Conservation (phyloP, 2,113 vertebrate species). For the Spizaetus ornatus region DNA sequence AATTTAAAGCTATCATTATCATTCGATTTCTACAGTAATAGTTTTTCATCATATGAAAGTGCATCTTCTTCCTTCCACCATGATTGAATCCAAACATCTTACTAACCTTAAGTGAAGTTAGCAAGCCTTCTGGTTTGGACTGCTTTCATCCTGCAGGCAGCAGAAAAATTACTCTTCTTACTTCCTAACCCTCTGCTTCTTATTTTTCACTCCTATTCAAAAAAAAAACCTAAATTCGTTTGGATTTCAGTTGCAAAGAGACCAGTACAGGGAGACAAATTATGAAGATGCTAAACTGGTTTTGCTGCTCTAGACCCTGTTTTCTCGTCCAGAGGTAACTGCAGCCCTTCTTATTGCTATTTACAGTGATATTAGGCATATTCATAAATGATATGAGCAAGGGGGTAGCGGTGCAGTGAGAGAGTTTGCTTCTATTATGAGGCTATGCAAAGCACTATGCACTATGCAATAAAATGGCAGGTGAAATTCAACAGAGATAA, state of each 20-base stretch:
- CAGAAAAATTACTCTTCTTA: neutral
- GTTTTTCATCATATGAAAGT: neutral
- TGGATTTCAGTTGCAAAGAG: neutral
- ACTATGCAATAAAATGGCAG: neutral
- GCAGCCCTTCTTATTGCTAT: neutral
- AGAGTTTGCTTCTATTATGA: neutral
- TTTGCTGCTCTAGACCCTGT: neutral
- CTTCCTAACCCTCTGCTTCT: neutral
- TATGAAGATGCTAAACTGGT: neutral
- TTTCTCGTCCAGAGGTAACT: neutral
- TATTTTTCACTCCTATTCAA: neutral
- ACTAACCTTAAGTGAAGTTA: neutral
- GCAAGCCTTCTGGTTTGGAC: neutral
- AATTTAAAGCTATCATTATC: neutral
- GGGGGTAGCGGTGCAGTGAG: rapidly evolving
- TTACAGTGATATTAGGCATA: neutral
- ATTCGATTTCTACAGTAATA: neutral
- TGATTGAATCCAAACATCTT: neutral
- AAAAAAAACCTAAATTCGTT: neutral
- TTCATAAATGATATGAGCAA: neutral
- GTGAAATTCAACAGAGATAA: neutral
- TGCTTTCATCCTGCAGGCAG: neutral
- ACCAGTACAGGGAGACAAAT: neutral
- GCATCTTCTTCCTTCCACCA: neutral
- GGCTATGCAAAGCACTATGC: neutral